These are phyloP conservation scores for Pseudomyrmex sp. DNA, from an alignment of 1,140 invertebrate genomes.

Conservation along the genomic window DNA sequence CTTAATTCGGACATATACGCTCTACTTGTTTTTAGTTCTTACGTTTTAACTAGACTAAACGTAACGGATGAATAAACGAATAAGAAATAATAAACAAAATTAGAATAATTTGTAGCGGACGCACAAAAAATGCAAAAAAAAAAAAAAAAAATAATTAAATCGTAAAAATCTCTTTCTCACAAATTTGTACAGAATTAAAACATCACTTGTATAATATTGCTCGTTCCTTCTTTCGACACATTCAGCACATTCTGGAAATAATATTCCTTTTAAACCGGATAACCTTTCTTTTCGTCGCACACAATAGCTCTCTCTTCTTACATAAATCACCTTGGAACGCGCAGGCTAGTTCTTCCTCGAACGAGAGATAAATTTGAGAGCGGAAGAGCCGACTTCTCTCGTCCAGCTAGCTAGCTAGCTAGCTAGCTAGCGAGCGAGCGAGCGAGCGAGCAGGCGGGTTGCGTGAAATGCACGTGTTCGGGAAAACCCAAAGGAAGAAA, in stretches of 20 bases:
- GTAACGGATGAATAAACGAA: constrained; percentile 6
- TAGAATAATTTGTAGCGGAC: background rate
- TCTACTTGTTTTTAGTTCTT: background rate
- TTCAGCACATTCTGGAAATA: constrained; percentile 34
- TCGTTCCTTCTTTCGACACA: background rate
- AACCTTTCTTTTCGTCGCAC: constrained; percentile 20
- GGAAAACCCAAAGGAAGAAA: background rate
- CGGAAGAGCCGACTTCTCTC: constrained; percentile 44
- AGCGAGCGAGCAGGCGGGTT: background rate
- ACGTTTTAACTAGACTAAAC: background rate
- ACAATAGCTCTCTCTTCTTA: constrained; percentile 43
- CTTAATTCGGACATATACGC: background rate
- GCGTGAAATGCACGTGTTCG: constrained; percentile 40
- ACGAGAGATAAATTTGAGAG: constrained; percentile 51
- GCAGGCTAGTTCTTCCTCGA: constrained; percentile 7
- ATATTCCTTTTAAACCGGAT: constrained; percentile 31
- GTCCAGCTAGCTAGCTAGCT: background rate
- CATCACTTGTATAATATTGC: background rate
- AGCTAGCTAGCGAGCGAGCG: background rate
- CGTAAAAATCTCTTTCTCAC: no score
- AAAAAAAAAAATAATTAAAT: background rate
- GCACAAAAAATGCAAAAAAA: background rate
- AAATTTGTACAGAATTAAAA: background rate
- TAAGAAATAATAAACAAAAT: background rate
- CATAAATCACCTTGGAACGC: constrained; percentile 41